Evolutionary conservation across 2,797 vertebrate species (phyloP).

Genomic region (Cuniculus paca): DNA sequence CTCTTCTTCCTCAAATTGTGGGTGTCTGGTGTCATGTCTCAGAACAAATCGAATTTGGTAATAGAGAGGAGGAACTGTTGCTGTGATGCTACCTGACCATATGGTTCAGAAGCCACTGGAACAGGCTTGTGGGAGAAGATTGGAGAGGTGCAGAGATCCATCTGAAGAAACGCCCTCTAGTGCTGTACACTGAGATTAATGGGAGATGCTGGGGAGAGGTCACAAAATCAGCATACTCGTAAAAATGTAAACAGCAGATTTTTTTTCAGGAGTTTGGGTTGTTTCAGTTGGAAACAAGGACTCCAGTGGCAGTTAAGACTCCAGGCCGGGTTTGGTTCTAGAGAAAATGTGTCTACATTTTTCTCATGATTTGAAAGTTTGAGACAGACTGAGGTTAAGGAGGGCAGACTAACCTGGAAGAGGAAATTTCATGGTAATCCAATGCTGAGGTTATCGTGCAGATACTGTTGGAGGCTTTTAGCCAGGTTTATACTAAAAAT

Average conservation of each 20-base stretch:
- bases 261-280: not conserved
- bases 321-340: not conserved
- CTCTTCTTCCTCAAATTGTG: not conserved
- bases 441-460: not conserved
- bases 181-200: not conserved
- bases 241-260: not conserved
- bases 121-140: not conserved
- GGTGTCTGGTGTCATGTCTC: not conserved
- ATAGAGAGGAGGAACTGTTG: not conserved
- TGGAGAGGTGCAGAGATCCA: not conserved
- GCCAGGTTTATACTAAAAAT: not conserved
- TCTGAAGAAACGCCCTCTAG: not conserved
- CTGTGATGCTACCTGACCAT: not conserved
- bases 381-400: not conserved
- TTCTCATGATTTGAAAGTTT: not conserved
- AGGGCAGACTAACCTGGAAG: not conserved
- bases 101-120: not conserved
- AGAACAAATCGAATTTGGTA: not conserved
- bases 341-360: not conserved
- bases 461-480: not conserved
- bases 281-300: not conserved
- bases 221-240: not conserved
- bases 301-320: not conserved
- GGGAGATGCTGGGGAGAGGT: not conserved
- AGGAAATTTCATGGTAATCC: not conserved